phyloP scores from a whole-genome alignment of 2,113 vertebrate genomes.

The Oncorhynchus tshawytscha region DNA sequence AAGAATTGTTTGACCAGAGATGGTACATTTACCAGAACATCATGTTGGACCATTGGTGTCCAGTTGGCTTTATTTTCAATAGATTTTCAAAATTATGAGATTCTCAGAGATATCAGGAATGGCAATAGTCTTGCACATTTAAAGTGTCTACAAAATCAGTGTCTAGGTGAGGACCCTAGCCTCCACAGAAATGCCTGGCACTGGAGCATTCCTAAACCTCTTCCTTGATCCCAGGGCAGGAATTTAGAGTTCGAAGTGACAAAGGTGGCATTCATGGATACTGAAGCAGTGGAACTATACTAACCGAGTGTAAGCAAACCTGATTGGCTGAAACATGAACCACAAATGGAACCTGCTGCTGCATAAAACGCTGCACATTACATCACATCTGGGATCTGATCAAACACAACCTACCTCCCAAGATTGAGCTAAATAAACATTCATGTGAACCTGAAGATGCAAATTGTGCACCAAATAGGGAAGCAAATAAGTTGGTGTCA shows the following conservation, averaged over 20 bases:
- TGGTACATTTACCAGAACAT: neutral
- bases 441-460: too few relatives aligned
- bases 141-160: too few relatives aligned
- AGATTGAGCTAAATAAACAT: too few relatives aligned
- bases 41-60: too few relatives aligned
- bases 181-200: neutral
- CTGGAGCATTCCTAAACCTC: conserved; percentile 16
- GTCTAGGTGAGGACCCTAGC: neutral
- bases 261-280: conserved; percentile 43
- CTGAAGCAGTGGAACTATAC: neutral
- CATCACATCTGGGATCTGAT: neutral
- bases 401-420: neutral
- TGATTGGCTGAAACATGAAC: neutral
- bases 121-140: too few relatives aligned
- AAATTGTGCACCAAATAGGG: too few relatives aligned
- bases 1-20: too few relatives aligned
- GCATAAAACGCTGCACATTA: neutral
- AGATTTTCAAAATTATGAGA: too few relatives aligned
- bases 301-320: conserved; percentile 11
- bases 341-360: neutral
- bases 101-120: too few relatives aligned
- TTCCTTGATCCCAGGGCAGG: conserved; percentile 32
- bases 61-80: too few relatives aligned
- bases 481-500: too few relatives aligned
- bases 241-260: conserved; percentile 14